Evolutionary conservation across 2,888 invertebrate genomes (phyloP).

Genomic region (Acanthosepion pharaonis): DNA sequence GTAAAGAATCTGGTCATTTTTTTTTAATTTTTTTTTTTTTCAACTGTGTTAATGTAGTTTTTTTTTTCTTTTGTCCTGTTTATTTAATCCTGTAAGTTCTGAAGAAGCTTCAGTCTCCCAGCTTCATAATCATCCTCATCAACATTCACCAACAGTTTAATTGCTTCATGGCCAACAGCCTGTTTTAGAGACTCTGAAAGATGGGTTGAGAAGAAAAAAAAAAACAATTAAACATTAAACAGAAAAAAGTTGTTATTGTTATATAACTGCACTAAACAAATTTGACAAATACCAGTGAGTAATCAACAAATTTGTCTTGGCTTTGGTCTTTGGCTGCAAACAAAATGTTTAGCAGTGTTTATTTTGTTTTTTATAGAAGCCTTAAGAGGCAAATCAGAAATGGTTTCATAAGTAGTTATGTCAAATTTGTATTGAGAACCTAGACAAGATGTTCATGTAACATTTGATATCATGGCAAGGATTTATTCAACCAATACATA

Average conservation of each 20-base stretch:
- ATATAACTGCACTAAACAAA: too few species aligned
- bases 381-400: too few species aligned
- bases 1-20: neutral
- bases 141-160: slow-evolving; percentile 70
- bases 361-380: too few species aligned
- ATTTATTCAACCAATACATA: too few species aligned
- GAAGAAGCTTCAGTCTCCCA: slow-evolving; percentile 65
- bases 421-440: too few species aligned
- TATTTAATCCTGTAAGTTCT: slow-evolving; percentile 60
- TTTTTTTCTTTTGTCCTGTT: neutral
- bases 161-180: slow-evolving; percentile 70
- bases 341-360: too few species aligned
- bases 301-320: too few species aligned
- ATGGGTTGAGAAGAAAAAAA: neutral
- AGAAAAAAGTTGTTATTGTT: neutral
- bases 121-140: slow-evolving; percentile 71
- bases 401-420: too few species aligned
- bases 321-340: too few species aligned
- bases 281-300: too few species aligned
- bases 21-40: neutral
- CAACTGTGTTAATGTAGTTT: neutral
- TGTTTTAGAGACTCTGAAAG: slow-evolving; percentile 68
- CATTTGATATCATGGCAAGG: too few species aligned
- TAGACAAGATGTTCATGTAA: too few species aligned
- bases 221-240: neutral